Percentiles rank a stretch among this genome's conserved stretches.
Conservation (phyloP, 2,113 vertebrate genomes). For the Mobula hypostoma region DNA sequence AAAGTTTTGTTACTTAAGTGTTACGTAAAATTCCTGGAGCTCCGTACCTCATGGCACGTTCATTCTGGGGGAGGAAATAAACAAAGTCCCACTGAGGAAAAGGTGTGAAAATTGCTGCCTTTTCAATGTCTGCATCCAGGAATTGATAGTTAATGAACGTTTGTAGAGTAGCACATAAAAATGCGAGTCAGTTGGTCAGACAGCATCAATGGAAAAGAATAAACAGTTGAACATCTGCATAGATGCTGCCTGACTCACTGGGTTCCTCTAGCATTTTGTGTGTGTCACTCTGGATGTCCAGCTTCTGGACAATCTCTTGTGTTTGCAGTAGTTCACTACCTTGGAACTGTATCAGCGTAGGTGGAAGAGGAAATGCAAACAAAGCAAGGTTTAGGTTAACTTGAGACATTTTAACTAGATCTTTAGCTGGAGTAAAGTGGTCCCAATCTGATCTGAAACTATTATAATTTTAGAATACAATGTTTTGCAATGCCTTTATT, state of each 20-base stretch:
- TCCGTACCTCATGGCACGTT: too few relatives aligned
- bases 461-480: background rate
- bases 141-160: background rate
- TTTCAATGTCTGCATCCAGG: background rate
- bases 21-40: too few relatives aligned
- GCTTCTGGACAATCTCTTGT: background rate
- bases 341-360: background rate
- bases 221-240: too few relatives aligned
- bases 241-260: too few relatives aligned
- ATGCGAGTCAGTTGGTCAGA: too few relatives aligned
- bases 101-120: background rate
- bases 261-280: too few relatives aligned
- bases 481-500: background rate
- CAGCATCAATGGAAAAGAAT: too few relatives aligned
- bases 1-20: too few relatives aligned
- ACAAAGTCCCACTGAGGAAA: background rate
- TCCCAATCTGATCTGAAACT: background rate
- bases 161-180: too few relatives aligned
- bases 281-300: too few relatives aligned
- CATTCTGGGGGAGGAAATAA: too few relatives aligned
- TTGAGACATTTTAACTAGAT: background rate
- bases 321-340: background rate
- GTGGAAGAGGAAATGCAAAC: background rate
- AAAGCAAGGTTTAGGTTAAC: background rate
- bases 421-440: background rate